phyloP scores from a whole-genome alignment of 1,140 invertebrate species.

The Leptopilina clavipes region DNA sequence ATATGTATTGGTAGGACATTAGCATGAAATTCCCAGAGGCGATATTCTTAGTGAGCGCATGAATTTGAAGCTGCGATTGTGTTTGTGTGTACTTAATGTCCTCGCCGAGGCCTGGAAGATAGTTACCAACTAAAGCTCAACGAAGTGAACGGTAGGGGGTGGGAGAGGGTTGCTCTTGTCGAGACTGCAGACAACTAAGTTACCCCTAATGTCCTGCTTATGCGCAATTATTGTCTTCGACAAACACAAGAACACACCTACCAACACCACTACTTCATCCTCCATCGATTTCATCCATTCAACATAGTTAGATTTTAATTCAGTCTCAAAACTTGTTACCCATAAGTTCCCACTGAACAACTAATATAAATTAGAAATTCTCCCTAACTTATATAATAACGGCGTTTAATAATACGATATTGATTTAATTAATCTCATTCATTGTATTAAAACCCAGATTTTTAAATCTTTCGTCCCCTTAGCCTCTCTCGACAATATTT shows the following conservation, averaged over 20 bases:
- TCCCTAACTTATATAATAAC: not conserved
- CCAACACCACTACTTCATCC: constrained; percentile 44
- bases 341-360: constrained; percentile 45
- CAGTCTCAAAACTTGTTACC: constrained; percentile 44
- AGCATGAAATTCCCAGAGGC: constrained; percentile 49
- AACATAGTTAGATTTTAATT: constrained; percentile 41
- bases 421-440: not conserved
- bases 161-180: constrained; percentile 45
- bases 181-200: constrained; percentile 63
- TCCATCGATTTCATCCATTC: constrained; percentile 6
- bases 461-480: too few relatives aligned
- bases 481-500: too few relatives aligned
- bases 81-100: constrained; percentile 59
- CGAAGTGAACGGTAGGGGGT: constrained; percentile 10
- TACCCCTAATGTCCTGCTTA: constrained; percentile 65
- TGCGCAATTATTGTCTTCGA: constrained; percentile 63
- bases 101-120: constrained; percentile 54
- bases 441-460: not conserved
- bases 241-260: constrained; percentile 53
- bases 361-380: not conserved
- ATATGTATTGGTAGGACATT: constrained; percentile 53
- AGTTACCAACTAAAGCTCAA: constrained; percentile 57
- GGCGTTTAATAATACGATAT: not conserved
- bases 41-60: constrained; percentile 55
- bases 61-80: constrained; percentile 10